Base-by-base conservation (phyloP, 2,113 vertebrate species). In the Pteronura brasiliensis region DNA sequence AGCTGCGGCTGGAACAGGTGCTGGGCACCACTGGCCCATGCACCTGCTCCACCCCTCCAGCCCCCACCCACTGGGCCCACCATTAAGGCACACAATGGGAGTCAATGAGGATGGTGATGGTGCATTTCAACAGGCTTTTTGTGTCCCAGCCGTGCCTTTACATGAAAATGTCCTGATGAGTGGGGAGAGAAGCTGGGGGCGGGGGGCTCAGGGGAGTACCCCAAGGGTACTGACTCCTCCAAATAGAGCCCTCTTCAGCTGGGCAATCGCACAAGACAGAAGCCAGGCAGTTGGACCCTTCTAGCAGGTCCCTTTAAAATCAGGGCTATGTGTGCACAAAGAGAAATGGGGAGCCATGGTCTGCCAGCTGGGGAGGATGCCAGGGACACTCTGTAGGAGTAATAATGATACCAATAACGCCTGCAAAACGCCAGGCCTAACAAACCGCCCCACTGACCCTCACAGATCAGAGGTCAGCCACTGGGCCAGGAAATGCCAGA, bases 1-100 rank as follows among this genome's bases (percentile, higher is more conserved):
- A 98, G 98, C 98, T 98, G 98, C 55, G 61, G 90, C 92, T 0
- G 77, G 98, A 98, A 99, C 99, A 99, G 99, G 99, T 99, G 99
- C 98, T 61, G 88, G 97, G 97, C 97, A 97, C 90, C 39, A 4
- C 82, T 80, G 87, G 96, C 87, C 67, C 86, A 15, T 96, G 98
- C 98, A 99, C 98, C 98, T 99, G 99, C 98, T 98, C 61, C 65
- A 44, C 90, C 81, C 90, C 82, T 59, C 91, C 57, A 29, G 57
- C 67, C 85, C 90, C 95, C 82, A 42, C 98, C 94, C 69, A 69
- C 97, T 31, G 81, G 93, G 94, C 87, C 92, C 83, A 90, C 88
- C 98, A 97, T 96, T 93, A 91, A 97, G 96, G 71, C 85, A 84
- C 97, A 98, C 98, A 98, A 98, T 97, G 94, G 93, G 91, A 85